Conservation (phyloP, 2,797 vertebrate genomes). For the Coendou prehensilis region DNA sequence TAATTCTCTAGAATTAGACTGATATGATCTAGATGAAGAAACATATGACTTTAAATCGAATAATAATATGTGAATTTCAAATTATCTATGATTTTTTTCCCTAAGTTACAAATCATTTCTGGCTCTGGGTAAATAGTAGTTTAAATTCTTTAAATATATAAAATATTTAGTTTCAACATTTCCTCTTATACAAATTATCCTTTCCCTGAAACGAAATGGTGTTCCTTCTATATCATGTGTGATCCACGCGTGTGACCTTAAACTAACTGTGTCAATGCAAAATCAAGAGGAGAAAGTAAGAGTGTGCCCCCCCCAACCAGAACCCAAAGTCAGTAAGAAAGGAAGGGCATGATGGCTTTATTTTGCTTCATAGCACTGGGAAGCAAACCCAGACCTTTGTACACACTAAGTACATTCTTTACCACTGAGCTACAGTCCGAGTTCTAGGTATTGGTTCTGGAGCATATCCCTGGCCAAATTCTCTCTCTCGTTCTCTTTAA, state of each 20-base stretch:
- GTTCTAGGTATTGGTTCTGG: neutral
- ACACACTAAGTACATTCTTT: too few relatives aligned
- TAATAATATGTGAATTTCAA: constrained; percentile 76
- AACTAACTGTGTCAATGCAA: neutral
- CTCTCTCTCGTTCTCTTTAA: neutral
- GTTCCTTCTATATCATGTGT: constrained; percentile 4
- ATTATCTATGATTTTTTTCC: constrained; percentile 72
- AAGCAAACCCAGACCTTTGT: neutral
- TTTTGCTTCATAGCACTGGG: neutral
- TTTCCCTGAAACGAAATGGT: constrained; percentile 50
- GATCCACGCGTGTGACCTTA: neutral
- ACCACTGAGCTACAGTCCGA: neutral
- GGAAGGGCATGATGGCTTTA: neutral
- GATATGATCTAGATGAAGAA: constrained; percentile 77
- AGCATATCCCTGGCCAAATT: neutral
- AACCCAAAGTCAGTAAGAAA: constrained; percentile 23
- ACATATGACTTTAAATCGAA: constrained; percentile 78
- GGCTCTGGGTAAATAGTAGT: constrained; percentile 65
- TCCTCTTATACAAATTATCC: constrained; percentile 61
- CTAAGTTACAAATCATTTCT: constrained; percentile 46
- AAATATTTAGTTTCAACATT: constrained; percentile 72
- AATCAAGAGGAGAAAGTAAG: constrained; percentile 31
- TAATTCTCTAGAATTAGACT: constrained; percentile 78
- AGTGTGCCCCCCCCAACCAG: neutral
- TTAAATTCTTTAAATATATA: constrained; percentile 77